Percentiles rank a stretch among this genome's conserved stretches.
Evolutionary conservation across 2,113 vertebrate genomes (phyloP).

Genomic region (Psittacula cyanocephala): DNA sequence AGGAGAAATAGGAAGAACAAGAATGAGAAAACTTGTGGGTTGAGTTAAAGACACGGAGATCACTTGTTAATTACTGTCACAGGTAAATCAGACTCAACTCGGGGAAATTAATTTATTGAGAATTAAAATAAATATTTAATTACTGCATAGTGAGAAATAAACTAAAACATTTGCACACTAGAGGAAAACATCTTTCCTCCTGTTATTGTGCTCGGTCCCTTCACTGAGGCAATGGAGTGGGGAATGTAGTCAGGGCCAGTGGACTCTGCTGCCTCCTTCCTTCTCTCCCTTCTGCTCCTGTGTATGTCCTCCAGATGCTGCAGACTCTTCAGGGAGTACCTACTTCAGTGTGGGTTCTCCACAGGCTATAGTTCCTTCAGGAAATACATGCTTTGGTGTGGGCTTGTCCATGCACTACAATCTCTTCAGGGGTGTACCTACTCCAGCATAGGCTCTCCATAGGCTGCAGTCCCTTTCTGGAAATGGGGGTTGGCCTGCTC

Average conservation of each 20-base stretch:
- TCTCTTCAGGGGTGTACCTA: background rate
- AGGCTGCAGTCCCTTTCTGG: background rate
- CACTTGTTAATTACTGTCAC: background rate
- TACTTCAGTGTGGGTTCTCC: background rate
- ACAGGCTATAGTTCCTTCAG: background rate
- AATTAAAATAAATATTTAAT: background rate
- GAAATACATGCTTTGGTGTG: background rate
- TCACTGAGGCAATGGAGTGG: background rate
- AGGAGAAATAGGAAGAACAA: background rate
- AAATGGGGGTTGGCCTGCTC: background rate
- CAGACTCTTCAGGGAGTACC: background rate
- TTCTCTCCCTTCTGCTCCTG: background rate
- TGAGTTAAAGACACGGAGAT: background rate
- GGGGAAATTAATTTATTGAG: background rate
- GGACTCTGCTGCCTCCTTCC: background rate
- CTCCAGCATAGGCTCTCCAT: rapidly evolving
- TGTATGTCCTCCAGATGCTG: background rate
- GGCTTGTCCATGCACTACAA: background rate
- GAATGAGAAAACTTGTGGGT: background rate
- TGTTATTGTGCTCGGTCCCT: background rate
- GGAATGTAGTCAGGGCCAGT: background rate
- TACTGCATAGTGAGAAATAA: background rate
- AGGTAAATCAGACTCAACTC: background rate
- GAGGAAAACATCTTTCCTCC: background rate
- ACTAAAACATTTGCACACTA: background rate